These are phyloP conservation scores for Sminthurinus aureus DNA, from an alignment of 2,888 invertebrate genomes.

Conservation along the genomic window DNA sequence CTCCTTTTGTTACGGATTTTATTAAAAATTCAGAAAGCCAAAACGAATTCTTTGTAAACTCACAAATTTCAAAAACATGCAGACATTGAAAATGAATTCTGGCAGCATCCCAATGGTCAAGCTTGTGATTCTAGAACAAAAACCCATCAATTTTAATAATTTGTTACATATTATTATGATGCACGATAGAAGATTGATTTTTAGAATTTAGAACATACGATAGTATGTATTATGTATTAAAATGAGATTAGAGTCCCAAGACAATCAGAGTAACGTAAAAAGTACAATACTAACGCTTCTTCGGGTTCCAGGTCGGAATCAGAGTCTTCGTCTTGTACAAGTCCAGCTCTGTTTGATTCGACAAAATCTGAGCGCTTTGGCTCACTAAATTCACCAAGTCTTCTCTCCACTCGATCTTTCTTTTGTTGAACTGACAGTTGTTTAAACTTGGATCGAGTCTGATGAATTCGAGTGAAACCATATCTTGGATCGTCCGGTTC, in stretches of 20 bases:
- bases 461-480: neutral
- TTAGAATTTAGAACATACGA: too few species aligned
- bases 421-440: neutral
- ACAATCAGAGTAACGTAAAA: neutral
- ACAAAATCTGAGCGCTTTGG: neutral
- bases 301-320: constrained; percentile 16
- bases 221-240: too few species aligned
- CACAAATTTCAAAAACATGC: constrained; percentile 27
- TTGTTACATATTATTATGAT: too few species aligned
- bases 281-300: constrained; percentile 20
- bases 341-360: neutral
- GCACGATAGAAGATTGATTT: too few species aligned
- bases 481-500: too few species aligned
- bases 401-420: neutral
- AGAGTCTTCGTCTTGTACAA: neutral
- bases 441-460: neutral
- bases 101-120: constrained; percentile 11
- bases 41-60: neutral
- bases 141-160: neutral
- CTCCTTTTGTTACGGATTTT: neutral
- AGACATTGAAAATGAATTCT: constrained; percentile 25
- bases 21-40: neutral
- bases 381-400: neutral
- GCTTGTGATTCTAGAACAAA: neutral
- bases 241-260: neutral